Evolutionary conservation across 2,797 vertebrate species (phyloP), one percentile per base, ranked within the genome.

Genomic region (Clarias laeviceps): DNA sequence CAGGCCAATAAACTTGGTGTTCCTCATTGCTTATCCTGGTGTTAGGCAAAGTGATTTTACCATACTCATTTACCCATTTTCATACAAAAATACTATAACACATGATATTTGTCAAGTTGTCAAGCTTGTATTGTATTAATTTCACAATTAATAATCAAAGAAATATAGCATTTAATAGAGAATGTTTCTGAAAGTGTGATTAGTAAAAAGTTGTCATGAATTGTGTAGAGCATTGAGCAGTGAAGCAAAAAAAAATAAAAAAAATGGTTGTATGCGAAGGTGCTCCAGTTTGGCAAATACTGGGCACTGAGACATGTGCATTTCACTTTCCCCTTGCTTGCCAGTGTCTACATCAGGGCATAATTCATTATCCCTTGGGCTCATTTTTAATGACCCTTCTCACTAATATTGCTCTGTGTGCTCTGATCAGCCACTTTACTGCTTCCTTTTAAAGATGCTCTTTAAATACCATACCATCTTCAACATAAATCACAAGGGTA

Each of bases 401-500:
- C 18, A 6, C 27, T 76, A 37, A 61, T 40, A 61, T 32, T 61
- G 56, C 56, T 37, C 32, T 37, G 9, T 24, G 22, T 62, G 22
- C 32, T 62, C 24, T 37, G 45, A 27, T 73, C 14, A 73, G 50
- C 17, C 17, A 0, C n/a, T 22, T 45, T 54, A 54, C 24, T n/a
- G 0, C 17, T 32, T 18, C 56, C 56, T 61, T 37, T 62, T 79
- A 40, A 40, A 61, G 32, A n/a, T 79, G 12, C 34, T 79, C 11
- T 61, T 78, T 78, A 78, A 77, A 34, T 29, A 34, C 27, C 7
- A 77, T 77, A 57, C 34, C 37, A 34, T 61, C 32, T 61, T 78
- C 24, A 24, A 37, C 4, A 37, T 78, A 61, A 78, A 37, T 78
- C 20, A 29, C 8, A 76, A 57, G 14, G 29, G 29, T 27, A 37